Conservation (phyloP, 2,113 vertebrate species). For the Euleptes europaea region DNA sequence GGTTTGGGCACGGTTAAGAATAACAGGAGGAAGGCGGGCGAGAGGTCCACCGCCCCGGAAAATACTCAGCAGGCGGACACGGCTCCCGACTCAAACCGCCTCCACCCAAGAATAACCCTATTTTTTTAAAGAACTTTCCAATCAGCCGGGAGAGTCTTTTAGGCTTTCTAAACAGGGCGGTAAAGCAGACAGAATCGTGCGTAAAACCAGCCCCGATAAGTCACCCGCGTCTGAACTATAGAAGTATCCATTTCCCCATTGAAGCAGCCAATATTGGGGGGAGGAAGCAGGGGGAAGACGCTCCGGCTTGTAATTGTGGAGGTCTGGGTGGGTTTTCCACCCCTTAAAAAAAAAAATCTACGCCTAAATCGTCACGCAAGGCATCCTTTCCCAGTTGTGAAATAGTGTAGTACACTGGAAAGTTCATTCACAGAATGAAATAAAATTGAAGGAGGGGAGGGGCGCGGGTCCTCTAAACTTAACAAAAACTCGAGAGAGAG, state of each 20-base stretch:
- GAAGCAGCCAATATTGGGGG: neutral
- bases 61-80: neutral
- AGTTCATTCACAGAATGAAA: slow-evolving; percentile 15
- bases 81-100: neutral
- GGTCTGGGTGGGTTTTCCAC: slow-evolving; percentile 27
- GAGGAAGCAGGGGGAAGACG: slow-evolving; percentile 36
- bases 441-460: fast-evolving
- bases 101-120: neutral
- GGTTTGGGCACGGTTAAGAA: neutral
- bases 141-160: neutral
- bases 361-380: neutral
- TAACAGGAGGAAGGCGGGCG: neutral
- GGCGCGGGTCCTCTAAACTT: neutral
- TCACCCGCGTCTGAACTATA: too few species aligned
- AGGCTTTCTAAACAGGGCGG: neutral
- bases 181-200: neutral
- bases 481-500: slow-evolving; percentile 15
- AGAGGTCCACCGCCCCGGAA: slow-evolving; percentile 15
- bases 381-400: neutral
- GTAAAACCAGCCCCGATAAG: neutral
- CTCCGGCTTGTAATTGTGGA: slow-evolving; percentile 50
- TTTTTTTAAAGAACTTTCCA: too few species aligned
- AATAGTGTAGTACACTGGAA: neutral
- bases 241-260: neutral
- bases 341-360: neutral